These are phyloP conservation scores for Manis pentadactyla DNA, from an alignment of 2,797 vertebrate genomes.

Conservation along the genomic window DNA sequence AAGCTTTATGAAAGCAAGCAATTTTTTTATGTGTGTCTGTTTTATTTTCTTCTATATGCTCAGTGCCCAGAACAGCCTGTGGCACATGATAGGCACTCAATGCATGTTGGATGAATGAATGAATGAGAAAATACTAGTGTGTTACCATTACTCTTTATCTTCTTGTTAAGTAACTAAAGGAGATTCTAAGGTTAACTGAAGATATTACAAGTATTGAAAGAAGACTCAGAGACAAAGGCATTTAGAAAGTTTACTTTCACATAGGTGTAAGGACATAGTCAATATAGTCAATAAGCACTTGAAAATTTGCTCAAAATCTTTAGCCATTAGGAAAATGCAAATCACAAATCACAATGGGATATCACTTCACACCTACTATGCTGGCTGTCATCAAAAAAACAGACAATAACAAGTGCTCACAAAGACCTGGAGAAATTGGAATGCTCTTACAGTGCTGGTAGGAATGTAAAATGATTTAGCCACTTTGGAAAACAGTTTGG, in stretches of 20 bases:
- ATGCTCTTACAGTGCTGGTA: background rate
- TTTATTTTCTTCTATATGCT: background rate
- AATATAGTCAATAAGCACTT: background rate
- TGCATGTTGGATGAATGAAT: background rate
- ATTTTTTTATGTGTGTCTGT: background rate
- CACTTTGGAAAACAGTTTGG: background rate
- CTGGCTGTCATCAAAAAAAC: background rate
- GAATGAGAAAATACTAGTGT: background rate
- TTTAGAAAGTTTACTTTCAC: background rate
- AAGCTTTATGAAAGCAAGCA: background rate
- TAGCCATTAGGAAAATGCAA: background rate
- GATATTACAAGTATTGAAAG: background rate
- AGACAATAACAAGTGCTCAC: background rate
- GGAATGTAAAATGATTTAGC: background rate
- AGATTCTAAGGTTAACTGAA: background rate
- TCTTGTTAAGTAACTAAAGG: slow-evolving; percentile 6
- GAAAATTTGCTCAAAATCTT: background rate
- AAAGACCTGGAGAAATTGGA: background rate
- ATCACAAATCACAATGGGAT: background rate
- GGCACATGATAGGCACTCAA: background rate
- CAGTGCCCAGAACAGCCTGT: background rate
- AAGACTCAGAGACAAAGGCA: background rate
- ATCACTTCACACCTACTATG: background rate
- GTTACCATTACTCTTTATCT: background rate
- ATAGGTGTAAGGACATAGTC: background rate